Evolutionary conservation across 2,797 vertebrate species (phyloP), one percentile per base, ranked within the genome.

Genomic region (Poliocrania exsul): DNA sequence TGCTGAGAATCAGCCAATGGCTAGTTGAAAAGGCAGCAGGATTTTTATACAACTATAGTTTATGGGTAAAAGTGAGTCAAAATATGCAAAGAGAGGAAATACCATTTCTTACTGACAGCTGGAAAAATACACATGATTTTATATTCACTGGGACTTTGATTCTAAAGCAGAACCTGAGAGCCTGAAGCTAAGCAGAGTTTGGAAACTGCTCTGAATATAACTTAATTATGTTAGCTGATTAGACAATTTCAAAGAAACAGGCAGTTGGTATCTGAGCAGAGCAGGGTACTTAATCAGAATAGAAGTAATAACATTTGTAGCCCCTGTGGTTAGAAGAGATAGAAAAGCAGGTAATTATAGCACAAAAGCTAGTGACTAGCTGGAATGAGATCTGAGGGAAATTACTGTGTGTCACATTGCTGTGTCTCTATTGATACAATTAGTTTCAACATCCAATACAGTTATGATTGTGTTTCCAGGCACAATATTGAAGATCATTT

Each of bases 271-370:
- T 85, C 71, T 74, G 65, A 92, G 64, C 19, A 70, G 71, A 77
- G 53, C 56, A 73, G 67, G 40, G 53, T 31, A 70, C 29, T 92
- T 89, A 85, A 82, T 77, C 49, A 89, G 79, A 92, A 56, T 20
- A 91, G 78, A 82, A 93, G 37, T 82, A 89, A 87, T 87, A 92
- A 66, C 71, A 62, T 82, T 77, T 70, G 57, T 77, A 93, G 67
- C 26, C 65, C 81, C 67, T 67, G 64, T 89, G 81, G 64, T 80
- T 87, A 85, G 31, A 42, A 42, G 74, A 89, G 81, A 53, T 51
- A 91, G 51, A 92, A 75, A 82, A 37, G 51, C 26, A 91, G 77
- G 80, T 90, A 88, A 93, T 94, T 92, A 81, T 67, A 90, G 46
- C 50, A 83, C 86, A 74, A 88, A 81, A 74, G 10, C 71, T 62